Percentiles rank a stretch among this genome's conserved stretches.
Conservation (phyloP, 2,113 vertebrate species). For the Colius striatus region DNA sequence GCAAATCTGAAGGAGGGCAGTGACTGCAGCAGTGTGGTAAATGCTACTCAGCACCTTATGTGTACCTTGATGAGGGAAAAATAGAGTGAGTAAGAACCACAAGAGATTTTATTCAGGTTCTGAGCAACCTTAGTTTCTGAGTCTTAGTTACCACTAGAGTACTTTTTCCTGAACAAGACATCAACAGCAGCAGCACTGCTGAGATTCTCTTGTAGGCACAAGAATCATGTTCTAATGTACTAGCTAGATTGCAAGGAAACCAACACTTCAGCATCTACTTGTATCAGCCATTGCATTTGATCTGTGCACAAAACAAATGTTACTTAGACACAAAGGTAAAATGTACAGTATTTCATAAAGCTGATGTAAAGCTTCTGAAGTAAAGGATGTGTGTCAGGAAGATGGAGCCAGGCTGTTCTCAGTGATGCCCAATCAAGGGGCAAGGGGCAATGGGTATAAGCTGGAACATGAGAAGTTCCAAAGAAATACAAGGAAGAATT, state of each 20-base stretch:
- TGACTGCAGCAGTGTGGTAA: neutral
- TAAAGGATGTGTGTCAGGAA: too few relatives aligned
- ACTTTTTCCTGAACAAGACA: neutral
- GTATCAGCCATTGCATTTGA: neutral
- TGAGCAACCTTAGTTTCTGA: neutral
- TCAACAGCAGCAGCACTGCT: neutral
- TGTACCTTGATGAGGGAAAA: neutral
- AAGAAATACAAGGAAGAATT: too few relatives aligned
- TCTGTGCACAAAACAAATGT: neutral
- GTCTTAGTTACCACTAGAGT: neutral
- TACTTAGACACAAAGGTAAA: neutral
- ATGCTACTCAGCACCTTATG: neutral
- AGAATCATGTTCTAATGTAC: neutral
- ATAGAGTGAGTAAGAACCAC: neutral
- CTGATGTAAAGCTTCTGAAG: neutral
- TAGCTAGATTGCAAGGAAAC: neutral
- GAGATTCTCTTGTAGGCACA: neutral
- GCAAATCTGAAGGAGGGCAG: neutral
- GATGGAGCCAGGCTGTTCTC: too few relatives aligned
- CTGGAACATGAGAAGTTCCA: too few relatives aligned
- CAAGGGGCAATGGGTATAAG: too few relatives aligned
- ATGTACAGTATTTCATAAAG: neutral
- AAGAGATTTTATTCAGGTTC: neutral
- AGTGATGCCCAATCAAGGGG: too few relatives aligned
- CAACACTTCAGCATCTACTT: neutral